Evolutionary conservation across 2,888 invertebrate species (phyloP).

Genomic region (Furcula furcula): DNA sequence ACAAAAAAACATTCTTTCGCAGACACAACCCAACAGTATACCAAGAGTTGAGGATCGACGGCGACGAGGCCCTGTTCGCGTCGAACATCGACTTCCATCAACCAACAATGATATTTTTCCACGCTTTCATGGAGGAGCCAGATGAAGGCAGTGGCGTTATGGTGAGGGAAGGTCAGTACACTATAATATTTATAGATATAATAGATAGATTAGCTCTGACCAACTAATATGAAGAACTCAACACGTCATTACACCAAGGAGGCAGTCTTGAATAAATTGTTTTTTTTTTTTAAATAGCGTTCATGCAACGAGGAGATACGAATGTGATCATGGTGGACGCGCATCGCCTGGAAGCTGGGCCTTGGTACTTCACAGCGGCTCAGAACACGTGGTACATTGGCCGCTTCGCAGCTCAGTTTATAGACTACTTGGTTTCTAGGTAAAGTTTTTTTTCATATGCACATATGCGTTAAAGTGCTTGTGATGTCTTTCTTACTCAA

Average conservation of each 20-base stretch:
- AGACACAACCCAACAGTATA: constrained; percentile 81
- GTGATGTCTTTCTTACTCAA: no score
- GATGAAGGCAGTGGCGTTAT: constrained; percentile 76
- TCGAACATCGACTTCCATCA: constrained; percentile 82
- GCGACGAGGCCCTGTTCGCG: constrained; percentile 77
- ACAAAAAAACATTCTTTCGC: no score
- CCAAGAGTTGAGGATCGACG: constrained; percentile 68
- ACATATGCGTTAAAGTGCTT: no score
- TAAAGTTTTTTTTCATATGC: no score
- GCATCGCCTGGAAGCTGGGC: constrained; percentile 80
- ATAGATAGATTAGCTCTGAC: no score
- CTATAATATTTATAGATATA: no score
- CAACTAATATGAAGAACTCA: no score
- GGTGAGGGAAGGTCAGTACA: constrained; percentile 79
- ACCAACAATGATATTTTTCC: constrained; percentile 82
- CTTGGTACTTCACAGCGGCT: constrained; percentile 83
- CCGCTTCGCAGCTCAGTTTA: constrained; percentile 78
- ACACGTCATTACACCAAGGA: no score
- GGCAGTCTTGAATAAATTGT: no score
- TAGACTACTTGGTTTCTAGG: constrained; percentile 82
- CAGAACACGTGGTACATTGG: constrained; percentile 84
- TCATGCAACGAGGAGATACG: constrained; percentile 78
- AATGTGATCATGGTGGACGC: constrained; percentile 84
- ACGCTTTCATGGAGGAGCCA: constrained; percentile 84
- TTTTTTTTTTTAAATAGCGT: no score